phyloP scores from a whole-genome alignment of 1,140 invertebrate species.

The Heliconius congener region DNA sequence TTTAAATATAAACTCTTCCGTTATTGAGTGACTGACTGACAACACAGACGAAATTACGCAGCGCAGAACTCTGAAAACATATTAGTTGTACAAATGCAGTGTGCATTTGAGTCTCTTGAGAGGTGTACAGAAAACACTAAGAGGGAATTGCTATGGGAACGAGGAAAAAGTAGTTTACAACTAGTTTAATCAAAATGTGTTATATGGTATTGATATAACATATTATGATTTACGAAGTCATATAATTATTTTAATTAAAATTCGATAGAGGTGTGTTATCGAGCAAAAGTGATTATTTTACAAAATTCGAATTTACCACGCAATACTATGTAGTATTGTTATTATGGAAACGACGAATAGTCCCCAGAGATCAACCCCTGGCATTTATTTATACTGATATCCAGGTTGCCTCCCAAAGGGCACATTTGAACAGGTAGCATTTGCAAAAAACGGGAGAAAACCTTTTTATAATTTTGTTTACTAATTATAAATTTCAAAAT shows the following conservation, averaged over 20 bases:
- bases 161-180: too few relatives aligned
- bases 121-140: too few relatives aligned
- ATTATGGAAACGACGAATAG: not conserved
- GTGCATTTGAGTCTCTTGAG: too few relatives aligned
- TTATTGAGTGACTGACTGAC: not conserved
- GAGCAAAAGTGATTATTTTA: not conserved
- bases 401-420: conserved; percentile 26
- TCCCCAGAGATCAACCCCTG: conserved; percentile 18
- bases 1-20: not conserved
- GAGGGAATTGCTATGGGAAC: too few relatives aligned
- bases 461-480: not conserved
- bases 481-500: conserved; percentile 19
- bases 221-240: not conserved
- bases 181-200: too few relatives aligned
- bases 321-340: conserved; percentile 11
- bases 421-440: conserved; percentile 17
- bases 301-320: not conserved
- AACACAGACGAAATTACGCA: too few relatives aligned
- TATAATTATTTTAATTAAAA: not conserved
- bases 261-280: not conserved
- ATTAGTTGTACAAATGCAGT: too few relatives aligned
- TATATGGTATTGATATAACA: too few relatives aligned
- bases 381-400: conserved; percentile 26
- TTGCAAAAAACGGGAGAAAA: conserved; percentile 4
- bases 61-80: not conserved